Evolutionary conservation across 2,113 vertebrate genomes (phyloP), one percentile per base, ranked within the genome.

Genomic region (Marcusenius ussheri): DNA sequence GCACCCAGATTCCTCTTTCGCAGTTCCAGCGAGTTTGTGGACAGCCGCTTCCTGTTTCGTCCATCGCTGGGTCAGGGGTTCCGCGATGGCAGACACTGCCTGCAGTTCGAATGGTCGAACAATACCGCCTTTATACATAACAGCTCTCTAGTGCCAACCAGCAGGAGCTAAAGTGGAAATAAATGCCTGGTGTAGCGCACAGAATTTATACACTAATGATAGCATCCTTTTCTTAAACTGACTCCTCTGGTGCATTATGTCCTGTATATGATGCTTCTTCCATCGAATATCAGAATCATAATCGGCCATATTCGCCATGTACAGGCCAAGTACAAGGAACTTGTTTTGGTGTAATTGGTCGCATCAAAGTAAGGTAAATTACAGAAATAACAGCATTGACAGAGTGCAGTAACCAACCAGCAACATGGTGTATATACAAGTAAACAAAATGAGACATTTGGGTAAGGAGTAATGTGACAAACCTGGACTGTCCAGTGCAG

Each of bases 71-170:
- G 89, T 90, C 91, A 91, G 27, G 87, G 91, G 91, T 91, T 46
- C 50, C 42, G 27, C 15, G 70, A 90, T 90, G 88, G 90, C 91
- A 84, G 74, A 90, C 80, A 90, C 49, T 47, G 88, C 66, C 62
- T 88, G 58, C 49, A 88, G 70, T 87, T n/a, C 70, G 70, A 39
- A 84, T 80, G 62, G 53, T 27, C 70, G 77, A 83, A 92, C 91
- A 92, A 91, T 91, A 90, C 90, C 90, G 84, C 91, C 90, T 91
- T 92, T 89, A 91, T 90, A 86, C 90, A 87, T 85, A 85, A 74
- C 89, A 91, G 90, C 56, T 35, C 83, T 77, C 86, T 84, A 90
- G 84, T 49, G 53, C 47, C 89, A 62, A 85, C 58, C 70, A 50
- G 47, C 83, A 39, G 31, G 21, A 83, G 70, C 70, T 66, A 90